phyloP scores from a whole-genome alignment of 2,797 vertebrate genomes.

The Melopsittacus undulatus region DNA sequence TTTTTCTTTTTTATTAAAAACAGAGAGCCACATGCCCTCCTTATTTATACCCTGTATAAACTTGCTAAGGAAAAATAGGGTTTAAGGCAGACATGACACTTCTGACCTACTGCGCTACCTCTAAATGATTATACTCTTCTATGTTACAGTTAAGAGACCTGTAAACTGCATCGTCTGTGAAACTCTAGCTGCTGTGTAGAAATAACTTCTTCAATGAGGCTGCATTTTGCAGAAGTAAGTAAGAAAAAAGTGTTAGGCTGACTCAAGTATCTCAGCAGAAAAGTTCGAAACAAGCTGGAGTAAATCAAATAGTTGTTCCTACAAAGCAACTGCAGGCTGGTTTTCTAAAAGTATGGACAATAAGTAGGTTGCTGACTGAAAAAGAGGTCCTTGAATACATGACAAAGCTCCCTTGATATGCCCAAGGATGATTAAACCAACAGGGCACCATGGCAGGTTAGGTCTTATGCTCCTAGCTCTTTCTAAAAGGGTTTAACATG shows the following conservation, averaged over 20 bases:
- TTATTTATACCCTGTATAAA: neutral
- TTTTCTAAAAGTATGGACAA: neutral
- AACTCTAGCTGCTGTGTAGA: neutral
- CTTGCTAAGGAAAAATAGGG: neutral
- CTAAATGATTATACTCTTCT: neutral
- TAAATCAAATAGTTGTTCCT: neutral
- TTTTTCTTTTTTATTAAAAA: neutral
- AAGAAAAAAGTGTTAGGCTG: neutral
- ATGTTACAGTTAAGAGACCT: neutral
- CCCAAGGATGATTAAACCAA: neutral
- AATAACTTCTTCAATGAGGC: neutral
- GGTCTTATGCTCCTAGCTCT: neutral
- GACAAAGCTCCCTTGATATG: neutral
- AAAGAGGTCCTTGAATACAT: neutral
- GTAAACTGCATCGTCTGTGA: neutral
- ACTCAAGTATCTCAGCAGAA: neutral
- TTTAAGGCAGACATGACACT: neutral
- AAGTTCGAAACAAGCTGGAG: neutral
- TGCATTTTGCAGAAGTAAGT: neutral
- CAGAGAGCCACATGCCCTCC: neutral
- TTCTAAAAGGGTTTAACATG: neutral
- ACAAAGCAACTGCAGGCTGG: neutral
- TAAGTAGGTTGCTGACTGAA: neutral
- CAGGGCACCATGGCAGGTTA: neutral
- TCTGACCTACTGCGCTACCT: neutral